These are phyloP conservation scores for Gastracanthus pulcherrimus DNA, from an alignment of 2,888 invertebrate genomes.

Conservation along the genomic window DNA sequence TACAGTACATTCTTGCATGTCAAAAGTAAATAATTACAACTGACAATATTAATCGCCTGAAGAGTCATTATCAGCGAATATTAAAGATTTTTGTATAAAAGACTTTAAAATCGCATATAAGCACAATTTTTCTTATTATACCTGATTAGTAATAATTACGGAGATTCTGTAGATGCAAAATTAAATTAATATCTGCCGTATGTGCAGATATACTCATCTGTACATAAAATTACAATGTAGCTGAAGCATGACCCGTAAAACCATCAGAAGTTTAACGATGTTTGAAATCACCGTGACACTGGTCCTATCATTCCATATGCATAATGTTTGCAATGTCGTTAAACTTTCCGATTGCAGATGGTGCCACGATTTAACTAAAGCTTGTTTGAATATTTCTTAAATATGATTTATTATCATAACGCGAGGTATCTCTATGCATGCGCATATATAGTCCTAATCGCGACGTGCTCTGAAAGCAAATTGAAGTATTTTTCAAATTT, in stretches of 20 bases:
- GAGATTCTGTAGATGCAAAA: no score
- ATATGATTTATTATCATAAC: neutral
- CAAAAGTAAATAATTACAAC: neutral
- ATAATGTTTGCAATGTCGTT: neutral
- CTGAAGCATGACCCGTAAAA: neutral
- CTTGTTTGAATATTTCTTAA: neutral
- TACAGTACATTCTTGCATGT: neutral
- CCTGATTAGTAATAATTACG: no score
- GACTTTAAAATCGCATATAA: neutral
- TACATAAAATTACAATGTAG: no score
- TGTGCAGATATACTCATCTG: no score
- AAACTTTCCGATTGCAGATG: neutral
- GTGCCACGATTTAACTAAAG: neutral
- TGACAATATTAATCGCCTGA: neutral
- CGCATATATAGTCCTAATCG: neutral
- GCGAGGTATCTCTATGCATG: no score
- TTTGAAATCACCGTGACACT: neutral
- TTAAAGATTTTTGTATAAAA: neutral
- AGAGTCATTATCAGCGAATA: neutral
- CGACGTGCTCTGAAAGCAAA: neutral
- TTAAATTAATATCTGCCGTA: no score
- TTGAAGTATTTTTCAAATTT: no score
- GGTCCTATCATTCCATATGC: neutral
- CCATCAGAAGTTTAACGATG: neutral
- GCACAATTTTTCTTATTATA: neutral